Conservation (phyloP, 1,140 invertebrate species). For the Penaeus chinensis region DNA sequence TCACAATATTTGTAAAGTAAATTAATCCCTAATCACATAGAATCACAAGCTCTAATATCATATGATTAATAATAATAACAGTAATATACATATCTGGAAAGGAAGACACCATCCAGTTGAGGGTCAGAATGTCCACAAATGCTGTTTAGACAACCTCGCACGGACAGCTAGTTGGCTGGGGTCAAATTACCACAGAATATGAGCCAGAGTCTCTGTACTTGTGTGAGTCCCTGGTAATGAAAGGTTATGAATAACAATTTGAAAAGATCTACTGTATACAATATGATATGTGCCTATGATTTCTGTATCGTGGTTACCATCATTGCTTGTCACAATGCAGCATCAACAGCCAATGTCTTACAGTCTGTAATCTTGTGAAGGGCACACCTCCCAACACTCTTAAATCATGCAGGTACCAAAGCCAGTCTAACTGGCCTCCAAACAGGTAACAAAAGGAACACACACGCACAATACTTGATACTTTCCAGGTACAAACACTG, state of each 20-base stretch:
- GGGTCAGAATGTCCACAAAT: constrained; percentile 53
- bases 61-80: constrained; percentile 37
- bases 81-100: constrained; percentile 54
- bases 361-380: constrained; percentile 49
- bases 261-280: constrained; percentile 58
- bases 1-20: constrained; percentile 49
- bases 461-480: constrained; percentile 61
- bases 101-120: constrained; percentile 54
- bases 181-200: constrained; percentile 56
- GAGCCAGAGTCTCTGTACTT: constrained; percentile 46
- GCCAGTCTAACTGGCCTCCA: constrained; percentile 60
- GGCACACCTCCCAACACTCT: constrained; percentile 46
- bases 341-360: constrained; percentile 49
- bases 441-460: constrained; percentile 61
- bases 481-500: constrained; percentile 62
- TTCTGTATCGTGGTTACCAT: constrained; percentile 54
- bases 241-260: constrained; percentile 58
- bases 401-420: constrained; percentile 61
- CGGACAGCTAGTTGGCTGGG: constrained; percentile 59
- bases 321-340: constrained; percentile 58
- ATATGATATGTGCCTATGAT: constrained; percentile 59
- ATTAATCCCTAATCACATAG: constrained; percentile 53
- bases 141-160: constrained; percentile 56
- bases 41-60: constrained; percentile 55
- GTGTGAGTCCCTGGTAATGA: constrained; percentile 46